These are phyloP conservation scores for Hyposmocoma kahamanoa DNA, from an alignment of 1,140 invertebrate genomes.

Conservation along the genomic window DNA sequence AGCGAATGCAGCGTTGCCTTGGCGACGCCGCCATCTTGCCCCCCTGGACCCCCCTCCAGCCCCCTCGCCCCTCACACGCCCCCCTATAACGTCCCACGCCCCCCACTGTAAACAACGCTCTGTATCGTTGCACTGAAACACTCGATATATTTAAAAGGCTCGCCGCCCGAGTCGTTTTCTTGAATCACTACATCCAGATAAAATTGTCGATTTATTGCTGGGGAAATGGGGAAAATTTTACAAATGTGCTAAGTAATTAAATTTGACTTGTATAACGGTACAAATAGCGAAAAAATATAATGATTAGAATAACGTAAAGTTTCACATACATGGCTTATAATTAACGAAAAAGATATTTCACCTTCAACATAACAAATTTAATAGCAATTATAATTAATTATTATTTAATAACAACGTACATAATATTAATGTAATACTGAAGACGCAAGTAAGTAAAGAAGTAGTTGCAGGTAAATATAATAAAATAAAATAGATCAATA, in stretches of 20 bases:
- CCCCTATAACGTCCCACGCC: conserved; percentile 13
- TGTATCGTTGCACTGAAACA: conserved; percentile 71
- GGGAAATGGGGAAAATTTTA: conserved; percentile 16
- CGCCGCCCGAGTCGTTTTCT: conserved; percentile 24
- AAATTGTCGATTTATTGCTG: conserved; percentile 33
- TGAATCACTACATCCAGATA: conserved; percentile 23
- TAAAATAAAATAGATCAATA: no score
- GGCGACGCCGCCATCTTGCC: conserved; percentile 65
- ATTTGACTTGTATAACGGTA: no score
- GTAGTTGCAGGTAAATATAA: no score
- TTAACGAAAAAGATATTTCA: no score
- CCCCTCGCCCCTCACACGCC: conserved; percentile 13
- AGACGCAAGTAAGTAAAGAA: no score
- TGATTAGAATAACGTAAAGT: no score
- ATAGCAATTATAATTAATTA: no score
- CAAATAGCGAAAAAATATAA: no score
- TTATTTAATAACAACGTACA: no score
- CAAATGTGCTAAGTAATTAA: background rate
- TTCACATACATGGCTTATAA: no score
- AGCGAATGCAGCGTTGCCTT: conserved; percentile 67
- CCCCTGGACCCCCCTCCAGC: conserved; percentile 21
- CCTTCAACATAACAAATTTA: no score
- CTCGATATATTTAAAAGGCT: conserved; percentile 65
- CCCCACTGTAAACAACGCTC: conserved; percentile 61
- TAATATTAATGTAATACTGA: no score